phyloP scores from a whole-genome alignment of 2,113 vertebrate species.

The Dascyllus trimaculatus region DNA sequence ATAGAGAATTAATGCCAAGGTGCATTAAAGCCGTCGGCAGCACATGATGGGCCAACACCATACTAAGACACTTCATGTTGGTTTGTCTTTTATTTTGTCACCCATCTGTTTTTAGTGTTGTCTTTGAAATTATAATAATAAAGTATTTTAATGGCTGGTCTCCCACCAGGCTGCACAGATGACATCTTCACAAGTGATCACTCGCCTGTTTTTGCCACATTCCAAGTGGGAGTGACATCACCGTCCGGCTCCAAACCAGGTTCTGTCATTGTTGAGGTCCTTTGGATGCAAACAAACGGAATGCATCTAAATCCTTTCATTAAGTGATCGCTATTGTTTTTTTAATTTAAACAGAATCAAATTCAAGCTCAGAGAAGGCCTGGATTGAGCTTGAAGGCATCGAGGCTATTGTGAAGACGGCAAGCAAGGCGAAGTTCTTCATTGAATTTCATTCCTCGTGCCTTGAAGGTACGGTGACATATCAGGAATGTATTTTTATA shows the following conservation, averaged over 20 bases:
- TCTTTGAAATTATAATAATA: neutral
- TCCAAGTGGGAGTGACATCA: constrained; percentile 88
- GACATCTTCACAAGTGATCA: constrained; percentile 92
- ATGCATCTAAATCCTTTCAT: constrained; percentile 1
- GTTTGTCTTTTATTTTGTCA: too few species aligned
- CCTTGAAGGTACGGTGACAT: constrained; percentile 83
- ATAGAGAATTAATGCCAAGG: too few species aligned
- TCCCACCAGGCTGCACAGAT: constrained; percentile 87
- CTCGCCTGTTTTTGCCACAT: constrained; percentile 92
- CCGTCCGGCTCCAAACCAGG: constrained; percentile 86
- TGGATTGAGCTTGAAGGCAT: constrained; percentile 88
- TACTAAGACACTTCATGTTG: too few species aligned
- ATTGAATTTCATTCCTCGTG: constrained; percentile 90
- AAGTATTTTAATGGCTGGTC: constrained; percentile 9
- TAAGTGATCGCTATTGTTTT: neutral
- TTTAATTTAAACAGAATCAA: constrained; percentile 67
- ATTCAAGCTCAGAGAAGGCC: constrained; percentile 77
- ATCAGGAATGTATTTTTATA: neutral
- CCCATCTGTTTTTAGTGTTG: neutral
- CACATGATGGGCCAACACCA: too few species aligned
- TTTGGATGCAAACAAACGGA: neutral
- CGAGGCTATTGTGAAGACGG: constrained; percentile 90
- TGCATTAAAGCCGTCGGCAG: too few species aligned
- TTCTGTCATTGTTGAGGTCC: constrained; percentile 64
- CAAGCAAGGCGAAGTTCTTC: constrained; percentile 90